phyloP scores from a whole-genome alignment of 2,797 vertebrate species.

The Cryptoblepharus egeriae region DNA sequence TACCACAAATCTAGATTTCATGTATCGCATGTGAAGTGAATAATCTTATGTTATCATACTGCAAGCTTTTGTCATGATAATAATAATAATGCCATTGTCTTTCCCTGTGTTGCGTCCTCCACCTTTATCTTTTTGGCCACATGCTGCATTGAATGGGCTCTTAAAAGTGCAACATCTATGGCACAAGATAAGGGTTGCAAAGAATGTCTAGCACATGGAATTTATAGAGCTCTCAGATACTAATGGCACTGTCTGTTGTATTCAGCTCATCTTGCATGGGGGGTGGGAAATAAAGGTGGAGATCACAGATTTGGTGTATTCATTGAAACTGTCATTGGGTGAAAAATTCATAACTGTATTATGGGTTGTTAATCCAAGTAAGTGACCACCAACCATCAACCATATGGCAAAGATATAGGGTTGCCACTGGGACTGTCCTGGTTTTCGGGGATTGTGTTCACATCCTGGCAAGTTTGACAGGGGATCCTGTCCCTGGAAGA shows the following conservation, averaged over 20 bases:
- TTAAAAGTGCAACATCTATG: slow-evolving; percentile 36
- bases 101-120: slow-evolving; percentile 38
- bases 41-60: slow-evolving; percentile 24
- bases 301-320: slow-evolving; percentile 4
- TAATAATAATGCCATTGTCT: neutral
- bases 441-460: too few species aligned
- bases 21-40: neutral
- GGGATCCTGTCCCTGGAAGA: too few species aligned
- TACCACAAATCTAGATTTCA: slow-evolving; percentile 13
- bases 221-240: slow-evolving; percentile 7
- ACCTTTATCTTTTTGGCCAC: slow-evolving; percentile 23
- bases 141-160: slow-evolving; percentile 32
- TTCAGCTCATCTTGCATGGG: slow-evolving; percentile 17
- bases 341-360: neutral
- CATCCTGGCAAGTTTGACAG: too few species aligned
- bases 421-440: too few species aligned
- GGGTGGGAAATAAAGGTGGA: neutral
- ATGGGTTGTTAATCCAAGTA: neutral
- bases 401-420: neutral
- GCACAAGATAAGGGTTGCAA: slow-evolving; percentile 39
- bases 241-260: slow-evolving; percentile 15
- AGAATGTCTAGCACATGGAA: slow-evolving; percentile 21
- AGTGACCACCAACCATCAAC: fast-evolving
- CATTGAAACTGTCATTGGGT: neutral
- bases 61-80: slow-evolving; percentile 37